Evolutionary conservation across 2,797 vertebrate species (phyloP).

Genomic region (Brachyrhaphis roseni): DNA sequence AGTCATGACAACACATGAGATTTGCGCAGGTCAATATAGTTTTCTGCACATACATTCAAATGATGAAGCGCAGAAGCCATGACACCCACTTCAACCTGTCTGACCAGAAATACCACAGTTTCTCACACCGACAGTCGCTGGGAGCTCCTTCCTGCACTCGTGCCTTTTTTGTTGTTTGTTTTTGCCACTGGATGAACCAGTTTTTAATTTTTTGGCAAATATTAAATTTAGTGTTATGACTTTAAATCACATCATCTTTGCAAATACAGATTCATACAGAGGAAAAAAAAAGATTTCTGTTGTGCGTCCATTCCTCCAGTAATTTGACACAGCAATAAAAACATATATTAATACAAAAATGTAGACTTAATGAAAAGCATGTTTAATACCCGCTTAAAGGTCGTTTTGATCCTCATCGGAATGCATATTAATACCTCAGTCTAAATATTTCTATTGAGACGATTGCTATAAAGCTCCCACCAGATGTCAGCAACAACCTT

Average conservation of each 20-base stretch:
- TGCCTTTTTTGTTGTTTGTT: not conserved
- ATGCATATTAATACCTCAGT: not conserved
- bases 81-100: not conserved
- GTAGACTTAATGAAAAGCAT: not conserved
- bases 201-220: not conserved
- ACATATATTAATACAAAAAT: not conserved
- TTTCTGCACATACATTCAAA: not conserved
- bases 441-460: not conserved
- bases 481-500: not conserved
- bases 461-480: not conserved
- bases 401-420: too few relatives aligned
- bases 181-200: not conserved
- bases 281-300: too few relatives aligned
- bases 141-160: not conserved
- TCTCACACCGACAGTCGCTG: not conserved
- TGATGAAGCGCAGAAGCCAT: not conserved
- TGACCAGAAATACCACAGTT: not conserved
- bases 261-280: not conserved
- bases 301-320: too few relatives aligned
- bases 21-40: slow-evolving; percentile 1
- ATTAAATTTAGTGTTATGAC: not conserved
- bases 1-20: slow-evolving; percentile 7
- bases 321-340: not conserved
- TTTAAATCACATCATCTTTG: not conserved
- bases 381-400: not conserved